Evolutionary conservation across 2,797 vertebrate genomes (phyloP).

Genomic region (Neoniphon sammara): DNA sequence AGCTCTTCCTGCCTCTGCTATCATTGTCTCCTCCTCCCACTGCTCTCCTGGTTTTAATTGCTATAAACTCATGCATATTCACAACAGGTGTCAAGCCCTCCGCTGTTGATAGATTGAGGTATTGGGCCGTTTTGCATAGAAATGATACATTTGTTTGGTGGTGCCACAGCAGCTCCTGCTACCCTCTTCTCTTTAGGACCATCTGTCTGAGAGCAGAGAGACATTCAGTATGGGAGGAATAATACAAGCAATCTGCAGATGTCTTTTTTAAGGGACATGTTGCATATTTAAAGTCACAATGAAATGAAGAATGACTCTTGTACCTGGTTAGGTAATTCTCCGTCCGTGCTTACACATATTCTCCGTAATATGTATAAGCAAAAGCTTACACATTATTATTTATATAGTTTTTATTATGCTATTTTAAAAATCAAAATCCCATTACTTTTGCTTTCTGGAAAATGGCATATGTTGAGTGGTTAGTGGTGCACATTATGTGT

Average conservation of each 20-base stretch:
- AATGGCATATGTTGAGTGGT: too few relatives aligned
- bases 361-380: too few relatives aligned
- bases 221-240: constrained; percentile 12
- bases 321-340: not conserved
- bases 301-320: not conserved
- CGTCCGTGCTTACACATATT: too few relatives aligned
- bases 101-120: constrained; percentile 54
- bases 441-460: too few relatives aligned
- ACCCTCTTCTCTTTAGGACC: constrained; percentile 24
- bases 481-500: too few relatives aligned
- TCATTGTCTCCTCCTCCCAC: constrained; percentile 61
- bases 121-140: constrained; percentile 60
- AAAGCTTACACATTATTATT: too few relatives aligned
- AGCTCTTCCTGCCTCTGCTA: constrained; percentile 50
- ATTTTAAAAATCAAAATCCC: too few relatives aligned
- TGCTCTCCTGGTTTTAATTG: constrained; percentile 73
- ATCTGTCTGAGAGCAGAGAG: constrained; percentile 33
- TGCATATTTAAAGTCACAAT: not conserved
- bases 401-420: too few relatives aligned
- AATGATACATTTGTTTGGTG: constrained; percentile 55
- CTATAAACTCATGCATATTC: constrained; percentile 78
- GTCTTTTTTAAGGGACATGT: constrained; percentile 1
- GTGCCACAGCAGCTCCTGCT: constrained; percentile 17
- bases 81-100: constrained; percentile 59
- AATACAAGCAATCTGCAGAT: not conserved